Conservation (phyloP, 1,140 invertebrate genomes). For the Heliothis subflexa region DNA sequence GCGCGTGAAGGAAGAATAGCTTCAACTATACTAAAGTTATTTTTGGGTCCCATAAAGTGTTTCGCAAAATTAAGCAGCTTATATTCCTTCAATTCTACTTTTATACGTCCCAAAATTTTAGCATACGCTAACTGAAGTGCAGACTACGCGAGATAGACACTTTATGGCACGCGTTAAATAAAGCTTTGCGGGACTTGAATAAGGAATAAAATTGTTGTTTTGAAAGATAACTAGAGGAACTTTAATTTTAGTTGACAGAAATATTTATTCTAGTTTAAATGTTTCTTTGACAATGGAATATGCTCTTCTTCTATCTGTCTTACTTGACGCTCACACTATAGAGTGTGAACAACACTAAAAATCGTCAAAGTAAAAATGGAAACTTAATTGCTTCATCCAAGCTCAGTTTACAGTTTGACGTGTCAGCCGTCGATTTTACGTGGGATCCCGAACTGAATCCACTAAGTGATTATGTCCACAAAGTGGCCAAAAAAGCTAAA, state of each 20-base stretch:
- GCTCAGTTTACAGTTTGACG: conserved; percentile 3
- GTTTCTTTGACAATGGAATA: neutral
- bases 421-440: conserved; percentile 41
- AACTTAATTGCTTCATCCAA: neutral
- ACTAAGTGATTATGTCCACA: conserved; percentile 41
- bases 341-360: neutral
- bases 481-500: conserved; percentile 49
- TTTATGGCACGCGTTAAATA: conserved; percentile 37
- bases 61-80: conserved; percentile 35
- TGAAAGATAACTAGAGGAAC: neutral
- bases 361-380: conserved; percentile 1
- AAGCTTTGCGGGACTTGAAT: conserved; percentile 7
- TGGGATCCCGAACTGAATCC: conserved; percentile 26
- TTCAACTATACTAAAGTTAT: conserved; percentile 40
- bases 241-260: neutral
- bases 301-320: neutral
- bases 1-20: conserved; percentile 14
- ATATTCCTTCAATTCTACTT: conserved; percentile 40
- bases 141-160: conserved; percentile 34
- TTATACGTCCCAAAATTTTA: conserved; percentile 36
- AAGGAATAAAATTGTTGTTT: neutral
- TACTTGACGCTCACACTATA: neutral
- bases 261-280: neutral
- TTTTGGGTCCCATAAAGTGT: conserved; percentile 39
- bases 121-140: conserved; percentile 40